These are phyloP conservation scores for Rallus crepitans DNA, from an alignment of 2,797 vertebrate species.

Conservation along the genomic window DNA sequence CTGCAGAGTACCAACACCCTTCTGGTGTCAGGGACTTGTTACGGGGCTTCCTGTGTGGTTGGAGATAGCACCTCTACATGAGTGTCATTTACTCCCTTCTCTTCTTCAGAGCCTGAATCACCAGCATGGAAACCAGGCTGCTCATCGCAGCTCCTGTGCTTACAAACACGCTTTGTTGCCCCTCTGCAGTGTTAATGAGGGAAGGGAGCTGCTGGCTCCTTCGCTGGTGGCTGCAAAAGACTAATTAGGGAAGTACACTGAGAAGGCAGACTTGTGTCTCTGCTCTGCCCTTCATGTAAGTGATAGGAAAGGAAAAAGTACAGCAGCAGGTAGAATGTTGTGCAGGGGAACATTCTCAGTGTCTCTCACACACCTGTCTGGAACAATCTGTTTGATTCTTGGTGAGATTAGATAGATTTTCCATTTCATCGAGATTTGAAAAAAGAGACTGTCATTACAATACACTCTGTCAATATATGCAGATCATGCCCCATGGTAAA, in stretches of 20 bases:
- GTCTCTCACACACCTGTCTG: background rate
- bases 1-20: background rate
- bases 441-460: background rate
- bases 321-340: background rate
- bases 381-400: background rate
- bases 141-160: accelerated
- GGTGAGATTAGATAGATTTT: background rate
- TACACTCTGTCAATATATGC: background rate
- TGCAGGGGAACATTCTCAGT: background rate
- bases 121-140: accelerated
- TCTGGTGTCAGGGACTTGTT: background rate
- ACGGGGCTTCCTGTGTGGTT: background rate
- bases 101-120: accelerated
- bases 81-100: no score
- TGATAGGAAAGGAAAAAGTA: background rate
- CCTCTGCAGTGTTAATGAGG: background rate
- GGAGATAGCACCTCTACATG: background rate
- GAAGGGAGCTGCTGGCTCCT: background rate
- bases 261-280: accelerated
- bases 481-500: background rate
- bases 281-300: background rate
- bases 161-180: accelerated
- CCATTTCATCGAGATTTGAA: background rate
- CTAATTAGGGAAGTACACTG: background rate
- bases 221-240: background rate